Conservation (phyloP, 2,797 vertebrate species). For the Alectoris magna region DNA sequence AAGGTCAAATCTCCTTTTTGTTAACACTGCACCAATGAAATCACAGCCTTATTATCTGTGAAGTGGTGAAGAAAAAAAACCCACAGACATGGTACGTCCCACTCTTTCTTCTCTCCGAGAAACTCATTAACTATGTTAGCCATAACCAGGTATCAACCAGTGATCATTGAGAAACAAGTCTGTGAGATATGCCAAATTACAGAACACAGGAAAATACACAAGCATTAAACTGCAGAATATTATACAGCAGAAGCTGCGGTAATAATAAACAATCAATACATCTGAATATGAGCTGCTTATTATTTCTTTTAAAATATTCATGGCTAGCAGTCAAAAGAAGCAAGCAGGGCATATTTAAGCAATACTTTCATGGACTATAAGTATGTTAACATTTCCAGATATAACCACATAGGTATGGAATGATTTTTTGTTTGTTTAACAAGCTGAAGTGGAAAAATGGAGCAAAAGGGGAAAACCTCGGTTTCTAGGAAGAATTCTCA, state of each 20-base stretch:
- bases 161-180: background rate
- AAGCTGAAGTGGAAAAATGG: background rate
- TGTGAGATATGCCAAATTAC: background rate
- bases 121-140: background rate
- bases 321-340: background rate
- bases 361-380: background rate
- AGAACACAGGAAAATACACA: background rate
- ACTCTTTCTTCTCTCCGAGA: background rate
- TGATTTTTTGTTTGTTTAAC: background rate
- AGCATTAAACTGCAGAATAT: constrained; percentile 2
- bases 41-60: background rate
- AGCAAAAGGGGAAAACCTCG: background rate
- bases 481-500: background rate
- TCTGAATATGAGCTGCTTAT: background rate
- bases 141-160: background rate
- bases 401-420: background rate
- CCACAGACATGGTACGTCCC: background rate
- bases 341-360: constrained; percentile 5
- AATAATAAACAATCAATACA: background rate
- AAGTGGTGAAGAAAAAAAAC: background rate
- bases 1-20: constrained; percentile 31
- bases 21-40: background rate
- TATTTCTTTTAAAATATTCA: constrained; percentile 47
- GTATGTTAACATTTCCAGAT: background rate
- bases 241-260: background rate